Conservation (phyloP, 2,888 invertebrate genomes). For the Sinodicranocentrus sp. region DNA sequence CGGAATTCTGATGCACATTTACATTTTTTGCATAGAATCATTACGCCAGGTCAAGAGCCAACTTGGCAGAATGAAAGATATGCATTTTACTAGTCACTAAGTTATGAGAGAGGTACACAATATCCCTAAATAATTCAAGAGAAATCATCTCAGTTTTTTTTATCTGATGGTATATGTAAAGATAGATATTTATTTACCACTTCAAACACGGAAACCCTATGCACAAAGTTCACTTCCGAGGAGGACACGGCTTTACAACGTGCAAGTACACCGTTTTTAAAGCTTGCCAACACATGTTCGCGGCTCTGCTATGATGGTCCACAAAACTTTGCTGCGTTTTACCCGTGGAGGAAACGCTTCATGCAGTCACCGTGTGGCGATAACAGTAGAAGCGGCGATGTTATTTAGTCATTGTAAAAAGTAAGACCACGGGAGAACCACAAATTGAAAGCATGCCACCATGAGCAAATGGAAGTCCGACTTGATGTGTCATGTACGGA, state of each 20-base stretch:
- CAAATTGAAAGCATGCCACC: not conserved
- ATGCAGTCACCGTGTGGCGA: conserved; percentile 21
- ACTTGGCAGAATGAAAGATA: not conserved
- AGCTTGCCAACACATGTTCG: no score
- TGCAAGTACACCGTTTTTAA: no score
- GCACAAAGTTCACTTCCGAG: conserved; percentile 2
- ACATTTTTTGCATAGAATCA: not conserved
- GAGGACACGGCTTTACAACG: conserved; percentile 14
- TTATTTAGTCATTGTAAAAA: no score
- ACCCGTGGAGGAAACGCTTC: not conserved
- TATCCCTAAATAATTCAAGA: no score
- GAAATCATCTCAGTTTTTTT: no score
- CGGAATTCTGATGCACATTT: no score
- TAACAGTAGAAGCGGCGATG: conserved; percentile 1
- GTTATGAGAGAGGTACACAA: no score
- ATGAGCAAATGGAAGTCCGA: not conserved
- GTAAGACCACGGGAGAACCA: not conserved
- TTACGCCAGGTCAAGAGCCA: not conserved
- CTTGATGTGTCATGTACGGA: not conserved
- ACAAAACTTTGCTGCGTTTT: not conserved
- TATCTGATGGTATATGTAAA: no score
- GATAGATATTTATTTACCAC: no score
- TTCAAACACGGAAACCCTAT: not conserved
- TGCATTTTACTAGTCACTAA: not conserved
- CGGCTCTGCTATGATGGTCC: not conserved